Evolutionary conservation across 2,113 vertebrate genomes (phyloP).

Genomic region (Columba janthina): DNA sequence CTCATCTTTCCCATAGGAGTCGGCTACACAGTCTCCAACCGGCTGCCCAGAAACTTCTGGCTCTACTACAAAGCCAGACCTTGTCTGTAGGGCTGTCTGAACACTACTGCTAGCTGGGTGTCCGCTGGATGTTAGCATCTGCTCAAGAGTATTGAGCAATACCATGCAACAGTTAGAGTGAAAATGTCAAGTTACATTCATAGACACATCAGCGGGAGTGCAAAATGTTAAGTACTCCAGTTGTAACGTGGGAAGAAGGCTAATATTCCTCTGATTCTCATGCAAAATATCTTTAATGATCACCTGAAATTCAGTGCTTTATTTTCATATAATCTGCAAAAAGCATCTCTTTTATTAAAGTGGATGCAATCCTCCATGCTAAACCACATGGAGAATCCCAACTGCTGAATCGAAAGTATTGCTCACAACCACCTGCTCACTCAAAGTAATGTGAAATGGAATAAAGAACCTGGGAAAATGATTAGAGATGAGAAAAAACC

Average conservation of each 20-base stretch:
- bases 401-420: background rate
- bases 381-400: background rate
- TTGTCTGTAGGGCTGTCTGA: slow-evolving; percentile 56
- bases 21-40: background rate
- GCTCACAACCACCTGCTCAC: background rate
- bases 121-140: slow-evolving; percentile 42
- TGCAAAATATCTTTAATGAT: background rate
- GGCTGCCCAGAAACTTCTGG: slow-evolving; percentile 57
- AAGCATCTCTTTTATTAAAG: background rate
- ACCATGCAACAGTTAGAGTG: slow-evolving; percentile 10
- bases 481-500: background rate
- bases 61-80: slow-evolving; percentile 34
- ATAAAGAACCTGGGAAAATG: background rate
- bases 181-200: slow-evolving; percentile 44
- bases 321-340: background rate
- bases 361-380: background rate
- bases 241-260: background rate
- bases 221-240: slow-evolving; percentile 14
- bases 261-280: background rate
- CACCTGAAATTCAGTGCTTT: background rate
- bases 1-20: background rate
- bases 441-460: background rate
- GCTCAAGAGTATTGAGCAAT: slow-evolving; percentile 55
- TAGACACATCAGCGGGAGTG: slow-evolving; percentile 2
- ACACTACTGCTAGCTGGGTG: slow-evolving; percentile 61